Evolutionary conservation across 2,797 vertebrate species (phyloP), one percentile per base, ranked within the genome.

Genomic region (Rachycentron canadum): DNA sequence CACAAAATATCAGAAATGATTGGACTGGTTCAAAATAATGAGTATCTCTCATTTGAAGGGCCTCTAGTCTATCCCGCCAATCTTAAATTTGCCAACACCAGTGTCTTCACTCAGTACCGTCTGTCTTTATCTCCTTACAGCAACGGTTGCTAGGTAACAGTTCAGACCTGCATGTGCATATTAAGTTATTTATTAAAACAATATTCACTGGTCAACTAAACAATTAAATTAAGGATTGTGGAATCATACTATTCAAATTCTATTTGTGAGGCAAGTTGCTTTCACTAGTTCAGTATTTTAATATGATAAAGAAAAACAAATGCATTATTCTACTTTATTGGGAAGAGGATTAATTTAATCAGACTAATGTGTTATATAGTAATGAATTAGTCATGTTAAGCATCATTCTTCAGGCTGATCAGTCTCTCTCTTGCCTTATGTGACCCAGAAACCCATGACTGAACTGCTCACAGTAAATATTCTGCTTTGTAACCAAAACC

Each of bases 391-490:
- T 73, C 36, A 75, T 57, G 69, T 68, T 73, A 73, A 78, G 65
- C 43, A 57, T 55, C 58, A 67, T n/a, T 87, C 73, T 83, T 77
- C 50, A 69, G 70, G 68, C 57, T 41, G 55, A 86, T 79, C 68
- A 32, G 38, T 55, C 49, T 63, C 68, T 8, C 21, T 61, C 60
- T 84, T 53, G 23, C 67, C 73, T 73, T 38, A 43, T 17, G 2
- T 84, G 86, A 89, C 92, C 91, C 84, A 95, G 84, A 94, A 95
- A 93, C 91, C 92, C 65, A 52, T 58, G 55, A 53, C 83, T 94
- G 93, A 94, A 93, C 92, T 64, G 71, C 81, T 87, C 69, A 40
- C 73, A 41, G 84, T 89, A 89, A 94, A 92, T 84, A 88, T 83
- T 80, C 73, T 88, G 64, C 89, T 89, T 82, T 88, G 87, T 82